Evolutionary conservation across 2,113 vertebrate genomes (phyloP).

Genomic region (Chamaetylas fuelleborni): DNA sequence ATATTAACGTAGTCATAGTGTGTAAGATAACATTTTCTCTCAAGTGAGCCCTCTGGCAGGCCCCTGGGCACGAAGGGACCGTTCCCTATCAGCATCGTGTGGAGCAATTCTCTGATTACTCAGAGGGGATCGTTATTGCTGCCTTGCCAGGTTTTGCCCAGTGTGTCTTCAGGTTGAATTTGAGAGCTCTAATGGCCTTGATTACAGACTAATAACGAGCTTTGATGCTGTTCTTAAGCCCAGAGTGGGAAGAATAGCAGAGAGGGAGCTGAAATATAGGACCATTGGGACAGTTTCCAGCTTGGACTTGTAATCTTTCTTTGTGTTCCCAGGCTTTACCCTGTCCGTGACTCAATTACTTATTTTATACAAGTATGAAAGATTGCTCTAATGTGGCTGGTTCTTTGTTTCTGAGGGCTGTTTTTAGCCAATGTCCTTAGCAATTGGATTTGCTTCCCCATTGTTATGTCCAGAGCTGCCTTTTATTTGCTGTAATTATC

Average conservation of each 20-base stretch:
- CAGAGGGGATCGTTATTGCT: not conserved
- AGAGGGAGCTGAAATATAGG: constrained; percentile 14
- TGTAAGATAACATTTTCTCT: constrained; percentile 47
- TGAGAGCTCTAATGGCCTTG: not conserved
- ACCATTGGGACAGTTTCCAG: not conserved
- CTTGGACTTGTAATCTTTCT: not conserved
- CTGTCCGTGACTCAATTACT: not conserved
- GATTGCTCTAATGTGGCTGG: constrained; percentile 13
- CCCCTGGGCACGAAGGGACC: not conserved
- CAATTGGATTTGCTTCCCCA: constrained; percentile 3
- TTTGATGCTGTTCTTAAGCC: constrained; percentile 4
- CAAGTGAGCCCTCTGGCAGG: constrained; percentile 21
- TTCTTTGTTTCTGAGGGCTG: constrained; percentile 17
- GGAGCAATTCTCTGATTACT: not conserved
- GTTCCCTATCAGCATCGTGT: not conserved
- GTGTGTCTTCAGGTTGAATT: not conserved
- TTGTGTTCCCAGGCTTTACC: constrained; percentile 14
- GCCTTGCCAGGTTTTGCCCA: not conserved
- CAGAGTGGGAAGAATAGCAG: not conserved
- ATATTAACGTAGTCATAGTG: constrained; percentile 57
- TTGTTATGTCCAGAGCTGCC: constrained; percentile 32
- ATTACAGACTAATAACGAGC: not conserved
- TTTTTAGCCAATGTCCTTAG: not conserved
- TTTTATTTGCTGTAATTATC: constrained; percentile 40
- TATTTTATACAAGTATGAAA: constrained; percentile 24